Base-by-base conservation (phyloP, 2,888 invertebrate genomes). In the Rhagophthalmus giganteus region DNA sequence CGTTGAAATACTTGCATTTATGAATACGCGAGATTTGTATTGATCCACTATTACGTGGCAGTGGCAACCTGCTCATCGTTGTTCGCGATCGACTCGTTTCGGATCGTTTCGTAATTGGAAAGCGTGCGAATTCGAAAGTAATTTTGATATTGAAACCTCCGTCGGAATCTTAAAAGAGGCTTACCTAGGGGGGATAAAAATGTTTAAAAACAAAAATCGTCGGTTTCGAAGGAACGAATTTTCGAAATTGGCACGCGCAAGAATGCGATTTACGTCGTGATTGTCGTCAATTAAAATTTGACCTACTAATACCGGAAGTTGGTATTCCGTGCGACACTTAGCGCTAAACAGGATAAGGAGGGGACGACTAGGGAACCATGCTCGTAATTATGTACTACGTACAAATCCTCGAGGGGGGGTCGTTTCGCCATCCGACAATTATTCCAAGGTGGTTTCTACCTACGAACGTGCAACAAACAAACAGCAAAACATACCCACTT, bases 11-110 rank as follows among this genome's bases (percentile, higher is more conserved):
- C 71, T 73, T 72, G 69, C 65, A 71, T 68, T 63, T 66, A 51
- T 38, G 57, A 39, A 44, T 57, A 59, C 54, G 52, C 51, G 57
- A 66, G 66, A 70, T 69, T 70, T 70, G 68, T 73, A 73, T 73
- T 71, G 72, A 73, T 73, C 72, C 67, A 65, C 69, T 68, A 66
- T 68, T 72, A 73, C 72, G 73, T 72, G 73, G 73, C 73, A 71
- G 64, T 65, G 67, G 54, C 53, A 58, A 55, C 64, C 66, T 68
- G 62, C 62, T 64, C 62, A 57, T 49, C 58, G 53, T 58, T 54
- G 55, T 55, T 35, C 2, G 34, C 16, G 34, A 55, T 61, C 64
- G 64, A 53, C 38, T 14, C 46, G 15, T 27, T 25, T 44, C 57
- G 58, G 15, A 9, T 14, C 15, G 15, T 51, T 49, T 63, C 65